These are phyloP conservation scores for Drosophila austrosaltans DNA, from an alignment of 2,888 invertebrate species.

Conservation along the genomic window DNA sequence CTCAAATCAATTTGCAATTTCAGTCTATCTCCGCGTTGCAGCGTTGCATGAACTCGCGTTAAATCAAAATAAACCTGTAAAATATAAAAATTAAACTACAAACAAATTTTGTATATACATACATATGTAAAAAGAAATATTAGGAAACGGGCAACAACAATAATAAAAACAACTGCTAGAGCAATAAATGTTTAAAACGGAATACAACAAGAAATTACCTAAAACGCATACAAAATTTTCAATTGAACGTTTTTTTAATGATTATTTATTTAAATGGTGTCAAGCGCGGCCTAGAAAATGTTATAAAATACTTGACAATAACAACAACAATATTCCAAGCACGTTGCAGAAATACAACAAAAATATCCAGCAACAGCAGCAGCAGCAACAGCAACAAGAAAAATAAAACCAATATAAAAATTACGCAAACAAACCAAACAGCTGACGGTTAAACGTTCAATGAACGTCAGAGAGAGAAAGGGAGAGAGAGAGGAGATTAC, in stretches of 20 bases:
- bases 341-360: slow-evolving; percentile 39
- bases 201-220: slow-evolving; percentile 43
- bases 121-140: slow-evolving; percentile 61
- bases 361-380: background rate
- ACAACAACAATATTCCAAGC: slow-evolving; percentile 41
- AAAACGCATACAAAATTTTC: slow-evolving; percentile 62
- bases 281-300: slow-evolving; percentile 76
- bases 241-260: slow-evolving; percentile 46
- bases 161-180: slow-evolving; percentile 19
- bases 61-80: slow-evolving; percentile 40
- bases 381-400: background rate
- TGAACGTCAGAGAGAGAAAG: slow-evolving; percentile 74
- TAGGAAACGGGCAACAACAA: slow-evolving; percentile 67
- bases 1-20: slow-evolving; percentile 84
- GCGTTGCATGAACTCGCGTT: slow-evolving; percentile 81
- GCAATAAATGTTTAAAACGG: slow-evolving; percentile 12
- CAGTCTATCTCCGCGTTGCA: slow-evolving; percentile 84
- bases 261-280: slow-evolving; percentile 73
- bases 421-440: slow-evolving; percentile 67
- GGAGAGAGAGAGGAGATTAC: slow-evolving; percentile 31
- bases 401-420: slow-evolving; percentile 27
- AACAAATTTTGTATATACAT: slow-evolving; percentile 29
- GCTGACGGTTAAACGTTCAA: slow-evolving; percentile 25
- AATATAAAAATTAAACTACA: slow-evolving; percentile 34
- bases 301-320: slow-evolving; percentile 25